Base-by-base conservation (phyloP, 2,113 vertebrate genomes). In the Helogale parvula region DNA sequence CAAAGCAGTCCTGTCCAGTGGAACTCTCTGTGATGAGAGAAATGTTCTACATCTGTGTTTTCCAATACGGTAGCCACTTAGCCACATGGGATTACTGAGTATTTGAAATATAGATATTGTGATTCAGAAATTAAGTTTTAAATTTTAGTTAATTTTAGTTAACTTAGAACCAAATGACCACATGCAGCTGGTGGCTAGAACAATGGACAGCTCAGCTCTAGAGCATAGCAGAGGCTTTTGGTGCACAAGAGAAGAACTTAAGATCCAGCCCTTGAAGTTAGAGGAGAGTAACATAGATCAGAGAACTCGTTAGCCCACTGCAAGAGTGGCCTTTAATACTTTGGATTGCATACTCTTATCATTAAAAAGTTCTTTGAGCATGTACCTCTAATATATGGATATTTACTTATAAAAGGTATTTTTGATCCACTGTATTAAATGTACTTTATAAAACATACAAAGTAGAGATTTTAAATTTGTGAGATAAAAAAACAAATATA, bases 381-480 rank as follows among this genome's bases (percentile, higher is more conserved):
- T 13, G 2, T 69, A 72, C 66, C 33, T 96, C 90, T 3, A 77
- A 3, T 54, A 71, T 76, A 72, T 81, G 12, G 41, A 60, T 63
- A 57, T 50, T 72, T 92, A 74, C 14, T 82, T 95, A 16, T 57
- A 85, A 52, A 14, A 72, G 87, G 52, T 60, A 87, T 35, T 29
- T 89, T 35, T 38, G 25, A 93, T 77, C 41, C 50, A 84, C 17
- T 79, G 27, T 72, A 77, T 50, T 71, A n/a, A 87, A 54, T 71
- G 29, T 96, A 80, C 33, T 69, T 92, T 92, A 88, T 79, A 91
- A 91, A 79, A 72, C 15, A 93, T 35, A 45, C 7, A 72, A 93
- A 97, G 54, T 82, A 90, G 29, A 38, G 74, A 77, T 77, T 96
- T 96, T 96, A 85, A 90, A 81, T 74, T 77, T 83, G 81, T 89